Evolutionary conservation across 1,140 invertebrate genomes (phyloP).

Genomic region (fruit fly (Drosophila melanogaster)): Release_6_plus_ISO1_MT NT_033777.3:27504501-27505000

Average conservation of each 20-base stretch:
- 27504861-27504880: conserved; percentile 76
- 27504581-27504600: conserved; percentile 61
- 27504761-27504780: conserved; percentile 42
- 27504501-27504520: conserved; percentile 63
- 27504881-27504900: conserved; percentile 28
- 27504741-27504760: conserved; percentile 60
- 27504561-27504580: conserved; percentile 57
- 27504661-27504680: conserved; percentile 18
- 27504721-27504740: conserved; percentile 82
- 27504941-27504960: conserved; percentile 9
- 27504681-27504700: conserved; percentile 6
- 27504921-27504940: conserved; percentile 6
- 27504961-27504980: conserved; percentile 14
- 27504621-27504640: conserved; percentile 81
- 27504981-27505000: conserved; percentile 4
- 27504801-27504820: conserved; percentile 36
- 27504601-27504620: conserved; percentile 71
- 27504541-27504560: conserved; percentile 72
- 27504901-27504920: conserved; percentile 18
- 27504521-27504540: conserved; percentile 73
- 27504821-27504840: conserved; percentile 47
- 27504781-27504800: conserved; percentile 39
- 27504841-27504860: conserved; percentile 61
- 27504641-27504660: conserved; percentile 81
- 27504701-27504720: conserved; percentile 55